Evolutionary conservation across 1,140 invertebrate genomes (phyloP).

Genomic region (Cydia pomonella): DNA sequence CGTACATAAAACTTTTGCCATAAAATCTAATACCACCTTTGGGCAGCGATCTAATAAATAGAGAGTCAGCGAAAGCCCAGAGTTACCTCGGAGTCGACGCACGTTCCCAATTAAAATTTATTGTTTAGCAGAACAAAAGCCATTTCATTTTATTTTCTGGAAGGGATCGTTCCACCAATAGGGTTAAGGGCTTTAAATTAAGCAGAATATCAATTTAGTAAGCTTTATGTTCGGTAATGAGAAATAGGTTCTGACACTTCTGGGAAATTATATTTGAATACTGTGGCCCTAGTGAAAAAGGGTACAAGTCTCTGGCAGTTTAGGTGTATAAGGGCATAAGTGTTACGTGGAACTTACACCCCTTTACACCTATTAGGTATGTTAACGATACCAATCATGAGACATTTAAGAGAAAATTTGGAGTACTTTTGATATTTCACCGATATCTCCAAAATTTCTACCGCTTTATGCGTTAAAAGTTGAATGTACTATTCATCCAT

Average conservation of each 20-base stretch:
- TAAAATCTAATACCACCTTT: slow-evolving; percentile 18
- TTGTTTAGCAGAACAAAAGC: slow-evolving; percentile 32
- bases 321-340: too few relatives aligned
- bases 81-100: slow-evolving; percentile 18
- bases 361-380: too few relatives aligned
- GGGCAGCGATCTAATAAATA: slow-evolving; percentile 22
- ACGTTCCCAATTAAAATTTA: slow-evolving; percentile 33
- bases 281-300: too few relatives aligned
- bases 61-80: not conserved
- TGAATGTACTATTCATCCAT: too few relatives aligned
- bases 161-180: not conserved
- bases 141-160: slow-evolving; percentile 32
- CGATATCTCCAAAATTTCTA: too few relatives aligned
- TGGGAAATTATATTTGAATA: not conserved
- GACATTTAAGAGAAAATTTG: too few relatives aligned
- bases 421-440: too few relatives aligned
- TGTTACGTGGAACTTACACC: too few relatives aligned
- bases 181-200: slow-evolving; percentile 12
- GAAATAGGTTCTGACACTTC: not conserved
- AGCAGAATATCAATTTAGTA: not conserved
- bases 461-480: too few relatives aligned
- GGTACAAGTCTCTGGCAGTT: too few relatives aligned
- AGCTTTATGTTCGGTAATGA: not conserved
- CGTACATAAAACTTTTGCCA: slow-evolving; percentile 18
- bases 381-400: too few relatives aligned